Evolutionary conservation across 2,888 invertebrate genomes (phyloP), one percentile per base, ranked within the genome.

Genomic region (Nymphalis urticae): DNA sequence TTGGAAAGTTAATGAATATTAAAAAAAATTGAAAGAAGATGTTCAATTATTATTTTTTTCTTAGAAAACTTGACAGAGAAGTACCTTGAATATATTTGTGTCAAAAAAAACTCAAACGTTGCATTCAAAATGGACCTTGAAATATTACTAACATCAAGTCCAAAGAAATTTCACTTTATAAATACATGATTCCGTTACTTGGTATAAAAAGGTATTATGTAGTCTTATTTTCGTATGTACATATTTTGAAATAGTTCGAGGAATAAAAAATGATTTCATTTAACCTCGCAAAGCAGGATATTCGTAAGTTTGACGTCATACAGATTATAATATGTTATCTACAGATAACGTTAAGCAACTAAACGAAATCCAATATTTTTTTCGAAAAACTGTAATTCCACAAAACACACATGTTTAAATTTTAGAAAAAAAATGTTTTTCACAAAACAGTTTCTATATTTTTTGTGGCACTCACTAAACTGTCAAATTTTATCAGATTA

Each of bases 301-400:
- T 77, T 75, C 66, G 72, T 75, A 76, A 73, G n/a, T 21, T 32
- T 85, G 80, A 73, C 85, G 83, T 83, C 85, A 84, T 77, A 68
- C 67, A 80, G 86, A 87, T 87, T 84, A 85, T 76, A 74, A 68
- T 82, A 83, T 81, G 83, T 88, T 87, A 89, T 89, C 88, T 80
- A 73, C n/a, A 72, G 86, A 85, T 87, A 85, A 82, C 79, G 63
- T 66, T 66, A 63, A 27, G 50, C 42, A 27, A 62, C 51, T 47
- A 66, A 61, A 59, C 66, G 48, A 69, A 61, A 64, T 65, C 42
- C 54, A 66, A 42, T 63, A 62, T 32, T 58, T 70, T 72, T 68
- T 64, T 62, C 21, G 51, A 72, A 72, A n/a, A 58, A 58, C 48
- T 48, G 17, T 60, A 48, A 65, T 70, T 72, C 70, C 56, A 66